Evolutionary conservation across 2,113 vertebrate species (phyloP).

Genomic region (Chlorodrepanis virens): DNA sequence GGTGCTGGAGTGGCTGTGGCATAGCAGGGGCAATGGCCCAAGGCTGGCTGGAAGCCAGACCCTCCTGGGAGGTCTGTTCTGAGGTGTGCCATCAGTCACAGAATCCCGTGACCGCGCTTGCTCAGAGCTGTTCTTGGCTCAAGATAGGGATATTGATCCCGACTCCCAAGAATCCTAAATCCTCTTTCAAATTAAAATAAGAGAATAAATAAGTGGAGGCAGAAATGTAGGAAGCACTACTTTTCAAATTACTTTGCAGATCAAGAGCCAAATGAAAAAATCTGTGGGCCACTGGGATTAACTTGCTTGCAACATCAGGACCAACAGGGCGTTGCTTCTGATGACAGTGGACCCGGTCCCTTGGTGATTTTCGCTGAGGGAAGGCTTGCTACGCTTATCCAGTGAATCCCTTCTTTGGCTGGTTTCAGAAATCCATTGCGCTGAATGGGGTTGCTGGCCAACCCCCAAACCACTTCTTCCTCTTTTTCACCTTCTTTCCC

Average conservation of each 20-base stretch:
- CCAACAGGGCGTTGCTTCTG: not conserved
- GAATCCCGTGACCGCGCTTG: not conserved
- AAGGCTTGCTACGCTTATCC: not conserved
- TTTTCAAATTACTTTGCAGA: not conserved
- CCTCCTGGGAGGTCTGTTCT: not conserved
- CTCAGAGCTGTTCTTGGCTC: constrained; percentile 20
- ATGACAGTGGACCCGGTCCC: not conserved
- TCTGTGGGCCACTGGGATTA: not conserved
- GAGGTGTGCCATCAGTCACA: not conserved
- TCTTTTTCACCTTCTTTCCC: not conserved
- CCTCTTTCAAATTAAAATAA: constrained; percentile 42
- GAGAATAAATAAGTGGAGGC: constrained; percentile 8
- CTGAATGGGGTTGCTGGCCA: not conserved
- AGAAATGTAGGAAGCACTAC: not conserved
- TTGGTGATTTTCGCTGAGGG: not conserved
- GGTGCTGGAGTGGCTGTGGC: not conserved
- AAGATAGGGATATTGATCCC: not conserved
- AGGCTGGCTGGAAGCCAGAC: not conserved
- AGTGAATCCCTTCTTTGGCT: not conserved
- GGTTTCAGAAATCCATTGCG: not conserved
- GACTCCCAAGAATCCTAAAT: not conserved
- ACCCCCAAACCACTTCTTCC: not conserved
- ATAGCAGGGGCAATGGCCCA: not conserved
- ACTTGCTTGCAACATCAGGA: not conserved
- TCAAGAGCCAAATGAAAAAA: not conserved